phyloP scores from a whole-genome alignment of 2,888 invertebrate species.

The Napeogenes sylphis region DNA sequence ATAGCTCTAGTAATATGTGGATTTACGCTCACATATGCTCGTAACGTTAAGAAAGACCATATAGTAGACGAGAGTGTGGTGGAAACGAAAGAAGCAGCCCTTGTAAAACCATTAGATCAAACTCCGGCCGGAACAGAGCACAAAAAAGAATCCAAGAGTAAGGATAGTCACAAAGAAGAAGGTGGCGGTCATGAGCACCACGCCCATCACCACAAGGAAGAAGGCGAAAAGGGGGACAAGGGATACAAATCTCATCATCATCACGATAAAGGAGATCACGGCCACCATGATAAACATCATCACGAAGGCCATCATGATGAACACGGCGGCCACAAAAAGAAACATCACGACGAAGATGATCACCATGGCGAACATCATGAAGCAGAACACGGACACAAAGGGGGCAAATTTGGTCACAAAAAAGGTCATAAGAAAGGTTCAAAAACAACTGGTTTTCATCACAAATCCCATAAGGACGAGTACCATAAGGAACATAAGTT shows the following conservation, averaged over 20 bases:
- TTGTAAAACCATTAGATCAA: constrained; percentile 48
- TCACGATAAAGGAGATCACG: constrained; percentile 87
- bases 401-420: constrained; percentile 87
- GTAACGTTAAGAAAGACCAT: constrained; percentile 53
- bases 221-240: constrained; percentile 87
- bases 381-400: constrained; percentile 86
- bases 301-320: constrained; percentile 87
- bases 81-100: constrained; percentile 31
- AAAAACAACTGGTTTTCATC: constrained; percentile 89
- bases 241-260: constrained; percentile 87
- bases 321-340: constrained; percentile 88
- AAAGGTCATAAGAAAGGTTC: constrained; percentile 92
- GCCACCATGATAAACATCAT: constrained; percentile 86
- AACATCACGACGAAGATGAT: constrained; percentile 86
- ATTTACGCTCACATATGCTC: constrained; percentile 47
- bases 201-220: constrained; percentile 81
- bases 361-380: constrained; percentile 88
- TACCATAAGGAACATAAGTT: constrained; percentile 92
- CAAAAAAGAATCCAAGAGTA: constrained; percentile 65
- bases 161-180: constrained; percentile 76
- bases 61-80: constrained; percentile 26
- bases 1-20: constrained; percentile 53
- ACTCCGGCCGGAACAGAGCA: constrained; percentile 69
- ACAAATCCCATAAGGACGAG: constrained; percentile 92
- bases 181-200: constrained; percentile 85